Percentiles rank a stretch among this genome's conserved stretches.
Evolutionary conservation across 1,140 invertebrate genomes (phyloP).

Genomic region (Trichonephila inaurata): DNA sequence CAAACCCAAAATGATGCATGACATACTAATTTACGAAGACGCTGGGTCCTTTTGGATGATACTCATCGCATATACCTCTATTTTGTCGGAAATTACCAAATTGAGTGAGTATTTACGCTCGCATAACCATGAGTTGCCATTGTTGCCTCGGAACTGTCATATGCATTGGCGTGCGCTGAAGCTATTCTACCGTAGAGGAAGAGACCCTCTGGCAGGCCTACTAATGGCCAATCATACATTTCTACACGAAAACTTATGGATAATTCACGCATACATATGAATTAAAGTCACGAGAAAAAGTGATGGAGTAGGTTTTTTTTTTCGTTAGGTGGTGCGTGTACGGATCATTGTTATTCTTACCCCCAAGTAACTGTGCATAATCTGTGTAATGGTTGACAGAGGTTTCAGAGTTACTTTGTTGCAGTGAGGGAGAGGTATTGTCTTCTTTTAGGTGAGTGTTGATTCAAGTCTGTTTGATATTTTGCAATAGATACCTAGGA

Average conservation of each 20-base stretch:
- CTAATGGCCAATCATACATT: constrained; percentile 70
- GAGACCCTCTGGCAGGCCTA: constrained; percentile 47
- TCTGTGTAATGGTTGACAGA: constrained; percentile 12
- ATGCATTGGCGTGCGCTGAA: constrained; percentile 29
- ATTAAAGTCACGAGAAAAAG: constrained; percentile 73
- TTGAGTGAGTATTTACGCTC: constrained; percentile 17
- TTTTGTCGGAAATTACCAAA: constrained; percentile 38
- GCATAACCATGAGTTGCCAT: constrained; percentile 53
- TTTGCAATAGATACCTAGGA: too few species aligned
- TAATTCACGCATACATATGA: constrained; percentile 47
- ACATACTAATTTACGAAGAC: constrained; percentile 40
- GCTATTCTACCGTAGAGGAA: constrained; percentile 36
- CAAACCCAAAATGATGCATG: constrained; percentile 38
- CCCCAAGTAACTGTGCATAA: constrained; percentile 33
- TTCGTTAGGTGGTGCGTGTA: constrained; percentile 39
- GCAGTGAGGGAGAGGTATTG: background rate
- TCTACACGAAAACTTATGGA: constrained; percentile 65
- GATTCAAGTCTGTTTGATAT: too few species aligned
- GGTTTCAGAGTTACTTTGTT: constrained; percentile 35
- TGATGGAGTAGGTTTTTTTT: constrained; percentile 47
- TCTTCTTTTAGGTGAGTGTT: background rate
- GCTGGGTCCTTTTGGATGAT: too few species aligned
- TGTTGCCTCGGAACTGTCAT: constrained; percentile 37
- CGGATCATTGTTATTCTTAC: constrained; percentile 53
- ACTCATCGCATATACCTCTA: background rate